Percentiles rank a stretch among this genome's conserved stretches.
Conservation (phyloP, 1,140 invertebrate genomes). For the Polyergus mexicanus region DNA sequence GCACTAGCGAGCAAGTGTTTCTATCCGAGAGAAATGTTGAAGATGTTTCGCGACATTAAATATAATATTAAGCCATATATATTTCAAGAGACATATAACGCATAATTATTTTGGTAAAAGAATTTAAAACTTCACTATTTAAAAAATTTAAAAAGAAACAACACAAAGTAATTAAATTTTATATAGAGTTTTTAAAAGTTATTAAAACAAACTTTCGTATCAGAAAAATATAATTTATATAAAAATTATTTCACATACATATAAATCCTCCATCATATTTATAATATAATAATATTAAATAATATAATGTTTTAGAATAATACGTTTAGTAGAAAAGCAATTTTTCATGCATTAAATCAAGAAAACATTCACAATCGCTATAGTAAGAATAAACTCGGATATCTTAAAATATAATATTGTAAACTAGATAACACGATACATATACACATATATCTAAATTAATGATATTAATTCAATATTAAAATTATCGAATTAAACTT, state of each 20-base stretch:
- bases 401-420: not conserved
- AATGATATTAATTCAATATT: not conserved
- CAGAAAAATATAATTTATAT: not conserved
- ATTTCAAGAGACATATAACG: not conserved
- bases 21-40: not conserved
- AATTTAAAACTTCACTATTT: not conserved
- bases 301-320: not conserved
- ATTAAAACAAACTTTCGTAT: not conserved
- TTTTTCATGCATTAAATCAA: not conserved
- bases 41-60: not conserved
- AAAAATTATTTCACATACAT: not conserved
- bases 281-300: not conserved
- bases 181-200: not conserved
- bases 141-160: not conserved
- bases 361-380: not conserved
- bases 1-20: not conserved
- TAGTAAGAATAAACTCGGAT: not conserved
- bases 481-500: slow-evolving; percentile 3
- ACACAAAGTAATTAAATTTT: slow-evolving; percentile 3
- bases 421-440: not conserved
- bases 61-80: not conserved
- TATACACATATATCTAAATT: not conserved
- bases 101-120: not conserved
- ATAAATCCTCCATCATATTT: not conserved
- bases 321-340: not conserved